These are phyloP conservation scores for Lycocorax pyrrhopterus DNA, from an alignment of 2,113 vertebrate species.

Conservation along the genomic window DNA sequence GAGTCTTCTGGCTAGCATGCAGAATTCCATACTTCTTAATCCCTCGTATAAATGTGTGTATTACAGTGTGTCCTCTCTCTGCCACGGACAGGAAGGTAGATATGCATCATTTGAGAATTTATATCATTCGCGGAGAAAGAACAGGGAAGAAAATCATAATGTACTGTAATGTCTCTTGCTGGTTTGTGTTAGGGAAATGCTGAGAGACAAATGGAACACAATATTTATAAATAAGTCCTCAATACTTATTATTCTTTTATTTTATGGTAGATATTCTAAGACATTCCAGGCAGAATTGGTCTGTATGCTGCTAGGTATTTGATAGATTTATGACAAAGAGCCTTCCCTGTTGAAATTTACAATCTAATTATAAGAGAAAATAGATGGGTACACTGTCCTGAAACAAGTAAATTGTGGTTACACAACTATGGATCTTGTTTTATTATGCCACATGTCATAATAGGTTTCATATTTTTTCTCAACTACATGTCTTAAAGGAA, in stretches of 20 bases:
- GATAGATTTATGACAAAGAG: not conserved
- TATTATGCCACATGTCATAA: not conserved
- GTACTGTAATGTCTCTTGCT: not conserved
- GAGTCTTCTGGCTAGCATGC: not conserved
- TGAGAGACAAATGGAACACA: not conserved
- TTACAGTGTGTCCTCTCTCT: not conserved
- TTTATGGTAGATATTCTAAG: not conserved
- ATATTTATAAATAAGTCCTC: not conserved
- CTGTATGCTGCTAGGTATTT: not conserved
- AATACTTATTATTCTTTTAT: not conserved
- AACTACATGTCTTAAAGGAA: not conserved
- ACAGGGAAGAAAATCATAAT: not conserved
- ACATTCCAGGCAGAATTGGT: not conserved
- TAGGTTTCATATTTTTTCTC: not conserved
- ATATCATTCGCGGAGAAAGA: not conserved
- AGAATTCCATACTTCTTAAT: not conserved
- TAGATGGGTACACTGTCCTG: not conserved
- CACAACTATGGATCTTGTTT: not conserved
- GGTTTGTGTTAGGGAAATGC: not conserved
- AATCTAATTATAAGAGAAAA: slow-evolving; percentile 22
- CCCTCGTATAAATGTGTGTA: not conserved
- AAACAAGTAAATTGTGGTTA: not conserved
- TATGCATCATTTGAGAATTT: not conserved
- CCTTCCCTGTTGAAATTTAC: slow-evolving; percentile 4
- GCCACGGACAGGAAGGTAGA: not conserved